phyloP scores from a whole-genome alignment of 2,113 vertebrate genomes.

The Oxygymnocypris stewartii region DNA sequence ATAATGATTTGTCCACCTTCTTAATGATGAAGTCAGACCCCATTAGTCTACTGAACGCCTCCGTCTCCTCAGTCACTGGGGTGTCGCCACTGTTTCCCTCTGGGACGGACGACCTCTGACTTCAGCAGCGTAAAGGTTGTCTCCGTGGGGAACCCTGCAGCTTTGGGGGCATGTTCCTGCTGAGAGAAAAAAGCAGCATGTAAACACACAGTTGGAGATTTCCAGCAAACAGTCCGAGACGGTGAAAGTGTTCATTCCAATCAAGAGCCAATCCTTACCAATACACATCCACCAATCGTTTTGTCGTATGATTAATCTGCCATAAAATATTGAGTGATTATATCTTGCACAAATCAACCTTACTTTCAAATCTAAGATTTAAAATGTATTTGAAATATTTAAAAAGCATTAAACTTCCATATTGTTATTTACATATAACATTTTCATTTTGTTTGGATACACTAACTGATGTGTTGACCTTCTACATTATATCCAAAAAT shows the following conservation, averaged over 20 bases:
- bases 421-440: not conserved
- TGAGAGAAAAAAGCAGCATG: slow-evolving; percentile 52
- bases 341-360: not conserved
- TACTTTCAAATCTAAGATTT: not conserved
- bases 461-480: no score
- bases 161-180: slow-evolving; percentile 66
- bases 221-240: slow-evolving; percentile 23
- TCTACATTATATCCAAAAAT: no score
- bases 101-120: slow-evolving; percentile 63
- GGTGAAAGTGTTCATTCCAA: not conserved
- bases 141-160: slow-evolving; percentile 60
- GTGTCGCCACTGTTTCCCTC: slow-evolving; percentile 65
- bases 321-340: not conserved
- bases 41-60: slow-evolving; percentile 58
- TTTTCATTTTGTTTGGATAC: not conserved
- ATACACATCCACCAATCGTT: slow-evolving; percentile 16
- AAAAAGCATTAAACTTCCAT: not conserved
- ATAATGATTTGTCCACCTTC: slow-evolving; percentile 35
- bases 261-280: not conserved
- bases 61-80: slow-evolving; percentile 45
- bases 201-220: slow-evolving; percentile 42
- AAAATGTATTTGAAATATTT: not conserved
- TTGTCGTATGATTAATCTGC: not conserved
- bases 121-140: slow-evolving; percentile 62
- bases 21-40: slow-evolving; percentile 51